Evolutionary conservation across 2,113 vertebrate species (phyloP).

Genomic region (Entomyzon cyanotis): DNA sequence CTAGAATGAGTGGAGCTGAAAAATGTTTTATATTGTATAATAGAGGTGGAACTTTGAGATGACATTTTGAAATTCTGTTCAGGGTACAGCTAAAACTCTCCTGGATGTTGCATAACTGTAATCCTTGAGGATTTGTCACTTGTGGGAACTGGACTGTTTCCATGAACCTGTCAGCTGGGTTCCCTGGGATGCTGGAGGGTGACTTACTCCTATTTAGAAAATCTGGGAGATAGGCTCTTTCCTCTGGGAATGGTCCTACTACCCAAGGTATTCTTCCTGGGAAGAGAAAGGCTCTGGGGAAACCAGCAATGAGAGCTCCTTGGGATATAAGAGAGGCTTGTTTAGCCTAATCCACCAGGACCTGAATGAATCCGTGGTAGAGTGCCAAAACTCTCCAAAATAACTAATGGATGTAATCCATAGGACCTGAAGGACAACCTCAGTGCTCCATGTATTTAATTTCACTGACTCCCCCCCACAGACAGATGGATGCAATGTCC

Average conservation of each 20-base stretch:
- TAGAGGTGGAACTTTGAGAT: neutral
- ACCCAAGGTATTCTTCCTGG: neutral
- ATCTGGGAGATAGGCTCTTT: neutral
- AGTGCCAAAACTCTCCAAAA: neutral
- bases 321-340: neutral
- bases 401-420: neutral
- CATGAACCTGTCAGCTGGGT: neutral
- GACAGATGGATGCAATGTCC: neutral
- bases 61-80: neutral
- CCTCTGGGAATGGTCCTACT: neutral
- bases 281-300: neutral
- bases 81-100: neutral
- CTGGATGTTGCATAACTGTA: neutral
- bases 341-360: neutral
- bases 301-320: neutral
- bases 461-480: neutral
- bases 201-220: neutral
- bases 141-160: neutral
- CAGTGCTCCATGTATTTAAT: neutral
- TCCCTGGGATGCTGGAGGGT: neutral
- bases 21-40: neutral
- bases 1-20: neutral
- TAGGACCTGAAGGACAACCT: neutral
- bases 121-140: neutral
- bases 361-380: neutral